A percentile compares a stretch with the other conserved stretches of the same genome.
Conservation (phyloP, 2,888 invertebrate genomes). For the Spialia ferax region DNA sequence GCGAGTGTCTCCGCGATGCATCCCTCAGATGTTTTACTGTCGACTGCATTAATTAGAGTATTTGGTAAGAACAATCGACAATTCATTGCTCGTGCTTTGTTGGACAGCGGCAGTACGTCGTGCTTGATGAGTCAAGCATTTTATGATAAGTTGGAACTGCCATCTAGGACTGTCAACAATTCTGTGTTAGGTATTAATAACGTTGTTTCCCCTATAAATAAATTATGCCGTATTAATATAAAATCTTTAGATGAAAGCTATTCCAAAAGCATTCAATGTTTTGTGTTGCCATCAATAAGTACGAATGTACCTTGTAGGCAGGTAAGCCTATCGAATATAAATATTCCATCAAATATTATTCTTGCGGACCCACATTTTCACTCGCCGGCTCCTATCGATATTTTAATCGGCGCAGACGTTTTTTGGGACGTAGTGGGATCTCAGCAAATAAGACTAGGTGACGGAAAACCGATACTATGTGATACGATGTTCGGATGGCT, state of each 20-base stretch:
- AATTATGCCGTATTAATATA: neutral
- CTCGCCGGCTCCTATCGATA: constrained; percentile 43
- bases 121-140: constrained; percentile 23
- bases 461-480: constrained; percentile 32
- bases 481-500: constrained; percentile 46
- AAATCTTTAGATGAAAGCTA: constrained; percentile 8
- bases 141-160: constrained; percentile 4
- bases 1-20: constrained; percentile 15
- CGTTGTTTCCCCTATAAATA: neutral
- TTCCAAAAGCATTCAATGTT: constrained; percentile 4
- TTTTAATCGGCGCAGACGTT: constrained; percentile 48
- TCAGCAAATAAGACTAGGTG: constrained; percentile 40
- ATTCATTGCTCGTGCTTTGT: constrained; percentile 12
- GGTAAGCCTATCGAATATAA: constrained; percentile 36
- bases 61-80: constrained; percentile 13
- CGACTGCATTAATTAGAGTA: constrained; percentile 23
- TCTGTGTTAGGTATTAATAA: constrained; percentile 7
- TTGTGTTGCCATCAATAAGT: constrained; percentile 13
- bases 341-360: constrained; percentile 45
- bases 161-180: neutral
- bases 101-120: constrained; percentile 30
- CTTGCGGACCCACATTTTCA: constrained; percentile 48
- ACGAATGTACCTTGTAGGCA: constrained; percentile 33
- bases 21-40: constrained; percentile 18
- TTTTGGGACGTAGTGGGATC: constrained; percentile 48